A percentile compares a stretch with the other conserved stretches of the same genome.
phyloP scores from a whole-genome alignment of 2,888 invertebrate species.

The Mythimna pallens region DNA sequence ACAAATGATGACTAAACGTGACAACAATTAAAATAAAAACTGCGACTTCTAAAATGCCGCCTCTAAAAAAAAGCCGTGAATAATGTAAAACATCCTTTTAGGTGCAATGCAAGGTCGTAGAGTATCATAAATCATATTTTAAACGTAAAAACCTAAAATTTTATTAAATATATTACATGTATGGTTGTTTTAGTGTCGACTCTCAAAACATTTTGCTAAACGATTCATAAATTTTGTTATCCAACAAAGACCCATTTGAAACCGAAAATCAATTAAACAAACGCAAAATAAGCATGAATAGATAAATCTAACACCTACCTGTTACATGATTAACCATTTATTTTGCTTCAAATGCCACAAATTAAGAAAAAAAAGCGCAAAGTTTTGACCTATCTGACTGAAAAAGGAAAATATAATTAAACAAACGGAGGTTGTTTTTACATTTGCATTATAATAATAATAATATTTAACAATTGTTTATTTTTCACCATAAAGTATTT shows the following conservation, averaged over 20 bases:
- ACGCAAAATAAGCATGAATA: neutral
- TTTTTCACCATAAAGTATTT: too few relatives aligned
- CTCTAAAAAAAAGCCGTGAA: slow-evolving; percentile 18
- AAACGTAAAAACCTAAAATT: slow-evolving; percentile 7
- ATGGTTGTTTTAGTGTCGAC: neutral
- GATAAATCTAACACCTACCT: neutral
- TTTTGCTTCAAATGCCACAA: neutral
- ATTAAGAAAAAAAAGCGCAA: neutral
- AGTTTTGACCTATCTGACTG: neutral
- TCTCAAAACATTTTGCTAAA: slow-evolving; percentile 11
- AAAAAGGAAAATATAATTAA: neutral
- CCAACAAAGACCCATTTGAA: neutral
- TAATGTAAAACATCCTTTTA: slow-evolving; percentile 44
- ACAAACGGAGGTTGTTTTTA: neutral
- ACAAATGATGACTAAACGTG: slow-evolving; percentile 29
- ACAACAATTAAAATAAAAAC: slow-evolving; percentile 19
- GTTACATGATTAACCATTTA: neutral
- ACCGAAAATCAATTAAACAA: neutral
- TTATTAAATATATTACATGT: neutral
- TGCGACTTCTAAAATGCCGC: slow-evolving; percentile 47
- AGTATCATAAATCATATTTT: slow-evolving; percentile 48
- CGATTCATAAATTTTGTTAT: neutral
- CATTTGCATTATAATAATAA: too few relatives aligned
- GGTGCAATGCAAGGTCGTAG: slow-evolving; percentile 39
- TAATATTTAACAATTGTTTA: too few relatives aligned